Evolutionary conservation across 2,888 invertebrate genomes (phyloP).

Genomic region (Melanchra persicariae): DNA sequence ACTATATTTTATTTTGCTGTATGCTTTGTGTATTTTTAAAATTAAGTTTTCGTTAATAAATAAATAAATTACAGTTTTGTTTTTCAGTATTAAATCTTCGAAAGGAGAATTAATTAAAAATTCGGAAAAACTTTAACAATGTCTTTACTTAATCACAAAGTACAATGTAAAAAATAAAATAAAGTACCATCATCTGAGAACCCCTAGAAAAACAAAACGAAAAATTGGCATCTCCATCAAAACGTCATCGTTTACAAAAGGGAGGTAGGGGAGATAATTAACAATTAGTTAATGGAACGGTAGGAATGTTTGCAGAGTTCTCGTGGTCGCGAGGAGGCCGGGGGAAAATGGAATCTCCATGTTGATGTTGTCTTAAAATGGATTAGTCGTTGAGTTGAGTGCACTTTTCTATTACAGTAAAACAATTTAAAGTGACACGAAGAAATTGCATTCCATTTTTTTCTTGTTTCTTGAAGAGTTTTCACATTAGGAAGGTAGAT

Average conservation of each 20-base stretch:
- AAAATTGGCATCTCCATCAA: conserved; percentile 78
- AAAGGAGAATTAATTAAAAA: conserved; percentile 13
- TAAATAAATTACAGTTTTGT: too few species aligned
- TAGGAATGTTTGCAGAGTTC: conserved; percentile 74
- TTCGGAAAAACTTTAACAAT: conserved; percentile 14
- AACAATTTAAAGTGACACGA: conserved; percentile 43
- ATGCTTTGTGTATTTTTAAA: too few species aligned
- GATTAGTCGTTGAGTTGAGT: conserved; percentile 64
- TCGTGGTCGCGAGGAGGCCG: conserved; percentile 65
- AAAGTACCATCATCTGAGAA: conserved; percentile 35
- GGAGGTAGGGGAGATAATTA: conserved; percentile 79
- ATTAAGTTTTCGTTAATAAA: too few species aligned
- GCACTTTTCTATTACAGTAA: conserved; percentile 52
- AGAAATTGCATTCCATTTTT: conserved; percentile 17
- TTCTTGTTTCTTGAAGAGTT: background rate
- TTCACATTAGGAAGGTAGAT: too few species aligned
- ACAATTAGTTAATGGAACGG: conserved; percentile 84
- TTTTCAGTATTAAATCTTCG: too few species aligned
- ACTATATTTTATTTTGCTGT: too few species aligned
- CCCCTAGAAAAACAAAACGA: conserved; percentile 58
- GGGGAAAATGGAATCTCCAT: conserved; percentile 66
- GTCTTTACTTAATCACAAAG: conserved; percentile 19
- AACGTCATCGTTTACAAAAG: conserved; percentile 71
- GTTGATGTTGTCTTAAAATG: conserved; percentile 66
- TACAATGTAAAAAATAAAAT: conserved; percentile 12